Evolutionary conservation across 2,888 invertebrate genomes (phyloP), one percentile per base, ranked within the genome.

Genomic region (Amiota mariae): DNA sequence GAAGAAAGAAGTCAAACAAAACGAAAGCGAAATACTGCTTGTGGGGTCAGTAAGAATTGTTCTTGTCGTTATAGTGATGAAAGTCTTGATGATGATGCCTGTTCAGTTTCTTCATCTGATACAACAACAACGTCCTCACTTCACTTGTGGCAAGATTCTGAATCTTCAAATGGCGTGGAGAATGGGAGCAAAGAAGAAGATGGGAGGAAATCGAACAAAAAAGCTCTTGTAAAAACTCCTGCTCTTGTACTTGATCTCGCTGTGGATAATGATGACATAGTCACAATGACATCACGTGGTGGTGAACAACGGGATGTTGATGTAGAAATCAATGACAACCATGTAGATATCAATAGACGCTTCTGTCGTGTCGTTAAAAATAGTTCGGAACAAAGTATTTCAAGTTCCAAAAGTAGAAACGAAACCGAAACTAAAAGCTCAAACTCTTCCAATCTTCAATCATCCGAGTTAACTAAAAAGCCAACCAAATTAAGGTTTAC

Each of bases 171-270:
- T 18, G 46, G 1, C 8, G 51, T 36, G 15, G 36, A 36, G 36
- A 36, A 6, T 36, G 36, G 8, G 36, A 36, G 6, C 2, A 36
- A 13, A 12, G 3, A 15, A 36, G 24, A 24, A 68, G 1, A n/a
- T 2, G 24, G 24, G 24, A 24, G 3, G 6, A 6, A 36, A 36
- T 36, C 15, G 13, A 15, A 67, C 15, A 3, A 67, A 48, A 47
- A 67, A 1, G 15, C n/a, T 18, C 68, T 82, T n/a, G 70, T 79
- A 13, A 77, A 76, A 70, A 81, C 81, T 6, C 82, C 87, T 0
- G 79, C 88, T 0, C 76, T 88, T 0, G 77, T 81, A 11, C 49
- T 86, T 4, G 84, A 87, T 64, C 81, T 88, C 8, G 85, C 87
- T 73, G 78, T 81, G 4, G 83, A 81, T 4, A 81, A 80, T 8